Evolutionary conservation across 2,888 invertebrate species (phyloP).

Genomic region (Microplitis deprimator): DNA sequence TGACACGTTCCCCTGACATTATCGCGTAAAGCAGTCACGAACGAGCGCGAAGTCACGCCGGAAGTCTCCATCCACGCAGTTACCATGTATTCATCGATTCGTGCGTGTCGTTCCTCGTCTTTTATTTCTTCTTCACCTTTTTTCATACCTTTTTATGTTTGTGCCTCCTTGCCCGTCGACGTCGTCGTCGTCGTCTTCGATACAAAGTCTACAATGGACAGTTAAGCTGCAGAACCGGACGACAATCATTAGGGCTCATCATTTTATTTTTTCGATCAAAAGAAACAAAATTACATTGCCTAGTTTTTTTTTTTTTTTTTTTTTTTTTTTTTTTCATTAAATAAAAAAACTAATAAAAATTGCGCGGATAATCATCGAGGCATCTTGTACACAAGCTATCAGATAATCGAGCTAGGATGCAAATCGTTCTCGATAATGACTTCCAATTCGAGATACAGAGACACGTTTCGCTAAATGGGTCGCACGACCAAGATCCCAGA

Average conservation of each 20-base stretch:
- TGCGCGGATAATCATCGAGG: slow-evolving; percentile 37
- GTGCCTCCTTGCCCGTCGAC: background rate
- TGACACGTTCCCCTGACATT: slow-evolving; percentile 40
- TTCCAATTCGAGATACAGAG: slow-evolving; percentile 38
- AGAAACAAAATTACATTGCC: background rate
- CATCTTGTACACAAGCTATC: slow-evolving; percentile 30
- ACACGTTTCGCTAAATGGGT: slow-evolving; percentile 28
- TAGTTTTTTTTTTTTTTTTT: too few relatives aligned
- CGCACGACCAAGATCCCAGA: background rate
- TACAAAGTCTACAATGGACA: background rate
- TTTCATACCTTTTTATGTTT: slow-evolving; percentile 22
- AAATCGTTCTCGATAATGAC: slow-evolving; percentile 45
- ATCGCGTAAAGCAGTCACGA: slow-evolving; percentile 52
- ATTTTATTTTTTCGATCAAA: background rate
- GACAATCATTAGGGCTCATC: background rate
- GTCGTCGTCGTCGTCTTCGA: too few relatives aligned
- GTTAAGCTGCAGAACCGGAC: background rate
- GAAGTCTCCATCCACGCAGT: slow-evolving; percentile 47
- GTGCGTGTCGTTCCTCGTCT: slow-evolving; percentile 30
- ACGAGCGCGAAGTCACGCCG: slow-evolving; percentile 41
- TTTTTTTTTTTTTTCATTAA: too few relatives aligned
- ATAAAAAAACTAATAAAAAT: too few relatives aligned
- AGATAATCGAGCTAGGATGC: slow-evolving; percentile 46
- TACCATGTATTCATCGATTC: slow-evolving; percentile 39
- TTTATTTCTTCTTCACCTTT: slow-evolving; percentile 30